phyloP scores from a whole-genome alignment of 2,113 vertebrate species.

The Lathamus discolor region DNA sequence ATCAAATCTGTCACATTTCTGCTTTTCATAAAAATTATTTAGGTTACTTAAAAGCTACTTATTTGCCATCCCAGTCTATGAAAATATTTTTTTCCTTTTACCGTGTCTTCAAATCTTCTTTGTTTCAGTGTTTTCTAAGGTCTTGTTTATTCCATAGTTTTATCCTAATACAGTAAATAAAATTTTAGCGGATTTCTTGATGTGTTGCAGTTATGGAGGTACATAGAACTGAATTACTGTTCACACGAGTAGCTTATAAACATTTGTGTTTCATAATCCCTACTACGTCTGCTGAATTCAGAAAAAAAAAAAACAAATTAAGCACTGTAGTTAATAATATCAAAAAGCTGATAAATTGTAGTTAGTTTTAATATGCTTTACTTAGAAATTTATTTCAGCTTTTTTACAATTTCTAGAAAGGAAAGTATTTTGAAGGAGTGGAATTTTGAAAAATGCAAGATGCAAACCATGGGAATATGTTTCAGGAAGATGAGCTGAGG shows the following conservation, averaged over 20 bases:
- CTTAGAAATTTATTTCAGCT: not conserved
- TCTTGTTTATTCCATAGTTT: not conserved
- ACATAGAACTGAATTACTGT: not conserved
- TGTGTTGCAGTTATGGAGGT: not conserved
- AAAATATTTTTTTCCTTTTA: not conserved
- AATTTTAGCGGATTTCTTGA: not conserved
- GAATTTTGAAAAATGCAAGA: not conserved
- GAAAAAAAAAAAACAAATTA: not conserved
- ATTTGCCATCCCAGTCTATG: not conserved
- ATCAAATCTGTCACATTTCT: not conserved
- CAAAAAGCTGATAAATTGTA: not conserved
- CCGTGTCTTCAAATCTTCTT: not conserved
- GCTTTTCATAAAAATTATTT: not conserved
- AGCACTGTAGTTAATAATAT: not conserved
- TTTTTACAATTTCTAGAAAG: not conserved
- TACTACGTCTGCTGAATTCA: not conserved
- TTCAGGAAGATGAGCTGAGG: not conserved
- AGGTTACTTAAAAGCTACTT: not conserved
- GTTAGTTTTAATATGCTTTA: not conserved
- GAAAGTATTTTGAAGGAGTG: not conserved
- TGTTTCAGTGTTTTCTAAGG: not conserved
- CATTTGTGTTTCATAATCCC: not conserved
- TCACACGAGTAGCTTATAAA: not conserved
- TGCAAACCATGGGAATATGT: not conserved
- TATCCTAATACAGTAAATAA: accelerated